These are phyloP conservation scores for Synergus laeviventris DNA, from an alignment of 2,888 invertebrate genomes.

Conservation along the genomic window DNA sequence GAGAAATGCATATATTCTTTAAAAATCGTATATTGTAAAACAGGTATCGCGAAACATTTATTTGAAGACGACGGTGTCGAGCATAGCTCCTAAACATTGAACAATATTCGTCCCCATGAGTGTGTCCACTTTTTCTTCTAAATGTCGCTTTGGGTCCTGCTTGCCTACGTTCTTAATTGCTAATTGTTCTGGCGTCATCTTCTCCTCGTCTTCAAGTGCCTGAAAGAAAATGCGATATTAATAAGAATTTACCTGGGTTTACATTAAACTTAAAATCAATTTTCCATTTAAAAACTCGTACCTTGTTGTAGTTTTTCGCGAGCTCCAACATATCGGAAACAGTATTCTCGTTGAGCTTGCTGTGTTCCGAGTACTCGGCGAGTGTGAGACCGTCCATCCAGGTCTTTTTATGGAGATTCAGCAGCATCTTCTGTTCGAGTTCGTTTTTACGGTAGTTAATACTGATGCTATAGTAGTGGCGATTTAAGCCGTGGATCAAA, in stretches of 20 bases:
- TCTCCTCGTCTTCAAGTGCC: constrained; percentile 98
- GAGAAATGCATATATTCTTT: constrained; percentile 41
- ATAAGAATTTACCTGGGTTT: constrained; percentile 3
- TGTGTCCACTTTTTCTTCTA: constrained; percentile 98
- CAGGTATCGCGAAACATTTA: constrained; percentile 74
- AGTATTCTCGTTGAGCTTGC: constrained; percentile 93
- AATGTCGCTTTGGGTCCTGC: constrained; percentile 98
- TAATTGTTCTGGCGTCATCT: constrained; percentile 99
- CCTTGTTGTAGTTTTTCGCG: constrained; percentile 98
- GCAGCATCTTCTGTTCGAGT: constrained; percentile 98
- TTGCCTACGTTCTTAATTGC: constrained; percentile 99
- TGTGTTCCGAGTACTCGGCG: constrained; percentile 94
- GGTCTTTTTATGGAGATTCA: constrained; percentile 98
- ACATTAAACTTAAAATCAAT: not conserved
- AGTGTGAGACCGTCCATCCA: constrained; percentile 98
- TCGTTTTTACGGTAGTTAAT: constrained; percentile 99
- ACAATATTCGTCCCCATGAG: constrained; percentile 98
- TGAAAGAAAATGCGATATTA: constrained; percentile 65
- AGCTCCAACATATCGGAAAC: constrained; percentile 97
- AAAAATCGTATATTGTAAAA: constrained; percentile 52
- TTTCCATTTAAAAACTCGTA: constrained; percentile 57
- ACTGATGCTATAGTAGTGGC: constrained; percentile 99
- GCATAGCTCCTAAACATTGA: constrained; percentile 97
- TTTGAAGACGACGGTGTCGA: constrained; percentile 94
- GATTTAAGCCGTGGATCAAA: constrained; percentile 97